Base-by-base conservation (phyloP, 1,140 invertebrate species). In the Drosophila erecta region DNA sequence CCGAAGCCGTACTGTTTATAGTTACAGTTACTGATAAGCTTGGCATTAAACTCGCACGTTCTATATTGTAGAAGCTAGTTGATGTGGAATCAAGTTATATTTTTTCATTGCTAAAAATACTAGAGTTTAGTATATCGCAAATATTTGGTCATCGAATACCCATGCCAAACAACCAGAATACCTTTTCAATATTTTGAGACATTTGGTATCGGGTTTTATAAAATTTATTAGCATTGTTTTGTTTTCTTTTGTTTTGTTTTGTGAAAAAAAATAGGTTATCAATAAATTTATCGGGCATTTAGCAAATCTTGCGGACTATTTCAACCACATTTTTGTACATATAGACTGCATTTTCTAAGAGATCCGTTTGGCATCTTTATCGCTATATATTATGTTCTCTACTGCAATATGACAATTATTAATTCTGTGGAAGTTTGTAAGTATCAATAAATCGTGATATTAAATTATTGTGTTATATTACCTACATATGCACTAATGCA, bases 211-310 rank as follows among this genome's bases (percentile, higher is more conserved):
- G 30, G n/a, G 22, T 38, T 54, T 62, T 15, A 59, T 22, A 22
- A 33, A 33, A 33, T n/a, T 61, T 20, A 11, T n/a, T 56, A 41
- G 15, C 4, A n/a, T 14, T 40, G 12, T 57, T 41, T 58, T 60
- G 22, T 59, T 62, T 61, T 62, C n/a, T 59, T 62, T 59, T 27
- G 17, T 33, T 62, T 62, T 17, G 0, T 17, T 61, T 58, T 27
- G 27, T 22, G 40, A 4, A 8, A 4, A 4, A 33, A 38, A 37
- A 10, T 40, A 8, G 0, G 22, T 22, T 20, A 41, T 59, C 10
- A 33, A 12, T 30, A 5, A 3, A 30, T 22, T 40, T 41, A 30
- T 27, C n/a, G 10, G 8, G 12, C 20, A 14, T 11, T 55, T 57
- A n/a, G 33, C 2, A 8, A n/a, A 30, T 11, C 2, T 11, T 7